Base-by-base conservation (phyloP, 2,888 invertebrate species). In the Morpho helenor region DNA sequence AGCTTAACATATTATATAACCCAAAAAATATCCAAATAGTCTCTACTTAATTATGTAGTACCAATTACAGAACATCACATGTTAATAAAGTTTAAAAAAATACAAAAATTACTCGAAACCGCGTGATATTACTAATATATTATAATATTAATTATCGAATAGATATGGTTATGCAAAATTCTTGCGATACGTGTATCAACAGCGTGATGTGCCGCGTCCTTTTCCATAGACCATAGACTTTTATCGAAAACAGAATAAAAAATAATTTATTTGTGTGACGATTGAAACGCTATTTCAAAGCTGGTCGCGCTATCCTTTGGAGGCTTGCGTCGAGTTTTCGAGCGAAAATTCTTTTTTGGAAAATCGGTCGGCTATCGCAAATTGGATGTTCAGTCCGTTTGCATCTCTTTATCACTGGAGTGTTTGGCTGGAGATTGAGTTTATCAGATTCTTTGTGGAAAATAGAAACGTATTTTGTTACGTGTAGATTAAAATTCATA, bases 321-420 rank as follows among this genome's bases (percentile, higher is more conserved):
- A 44, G 41, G 53, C 54, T 60, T 51, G 52, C 54, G 54, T 56
- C 39, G 56, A 48, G 53, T 59, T 59, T 53, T 50, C 42, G 49
- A 62, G 56, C 53, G 47, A 53, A 62, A 56, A 53, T 56, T 53
- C 49, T 56, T 57, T 54, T 71, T 72, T 70, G 69, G 50, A 57
- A 57, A 62, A 56, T 59, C 51, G 59, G 39, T 63, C 52, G 53
- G 53, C 52, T 57, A 63, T 59, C 58, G 52, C 61, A 65, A 66
- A 69, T 66, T 66, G 66, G 64, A 63, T 63, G 66, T 63, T 60
- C 52, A 61, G 65, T 64, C 62, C 60, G 60, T 61, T 64, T 63
- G 63, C 56, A 60, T 66, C 57, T 66, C 61, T 67, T 63, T 66
- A 64, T 66, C 56, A 60, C 46, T 57, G 52, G 64, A 65, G 62